Evolutionary conservation across 2,113 vertebrate genomes (phyloP).

Genomic region (Asarcornis scutulata): DNA sequence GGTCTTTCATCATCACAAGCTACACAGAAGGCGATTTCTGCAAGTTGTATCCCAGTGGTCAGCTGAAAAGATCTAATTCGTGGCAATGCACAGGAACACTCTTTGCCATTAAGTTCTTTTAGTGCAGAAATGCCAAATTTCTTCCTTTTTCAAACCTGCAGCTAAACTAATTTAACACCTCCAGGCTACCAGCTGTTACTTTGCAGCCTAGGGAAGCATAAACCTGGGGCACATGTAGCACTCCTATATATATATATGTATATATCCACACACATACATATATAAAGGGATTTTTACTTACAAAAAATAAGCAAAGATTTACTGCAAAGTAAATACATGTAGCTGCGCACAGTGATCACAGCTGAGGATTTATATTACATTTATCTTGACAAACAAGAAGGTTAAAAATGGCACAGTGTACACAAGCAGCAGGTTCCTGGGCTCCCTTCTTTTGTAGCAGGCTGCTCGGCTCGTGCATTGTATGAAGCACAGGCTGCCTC

Average conservation of each 20-base stretch:
- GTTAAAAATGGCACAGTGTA: background rate
- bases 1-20: background rate
- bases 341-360: background rate
- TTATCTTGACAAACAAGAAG: background rate
- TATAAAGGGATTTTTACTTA: background rate
- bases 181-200: background rate
- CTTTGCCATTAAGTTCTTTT: background rate
- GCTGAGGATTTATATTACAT: background rate
- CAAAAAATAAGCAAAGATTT: background rate
- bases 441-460: background rate
- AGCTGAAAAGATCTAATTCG: background rate
- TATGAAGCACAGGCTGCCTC: background rate
- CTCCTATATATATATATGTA: background rate
- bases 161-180: background rate
- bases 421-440: background rate
- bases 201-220: background rate
- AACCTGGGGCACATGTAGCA: background rate
- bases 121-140: background rate
- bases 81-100: background rate
- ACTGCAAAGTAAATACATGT: background rate
- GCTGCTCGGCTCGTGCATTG: background rate
- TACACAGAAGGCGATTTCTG: background rate
- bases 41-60: background rate
- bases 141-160: background rate
- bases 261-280: too few species aligned